Evolutionary conservation across 2,797 vertebrate genomes (phyloP).

Genomic region (Cirrhinus molitorella): DNA sequence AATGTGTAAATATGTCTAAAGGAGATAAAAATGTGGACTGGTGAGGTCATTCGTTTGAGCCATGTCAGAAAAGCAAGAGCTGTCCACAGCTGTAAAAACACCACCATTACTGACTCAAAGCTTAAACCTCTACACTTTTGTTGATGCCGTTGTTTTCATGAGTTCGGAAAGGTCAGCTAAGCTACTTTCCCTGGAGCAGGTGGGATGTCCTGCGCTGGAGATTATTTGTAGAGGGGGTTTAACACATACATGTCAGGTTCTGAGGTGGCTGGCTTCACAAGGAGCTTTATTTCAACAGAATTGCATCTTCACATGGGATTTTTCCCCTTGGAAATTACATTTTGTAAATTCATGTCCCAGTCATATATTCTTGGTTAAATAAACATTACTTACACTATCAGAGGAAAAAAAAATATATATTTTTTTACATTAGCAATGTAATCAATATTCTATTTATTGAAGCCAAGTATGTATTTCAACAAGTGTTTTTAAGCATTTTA

Average conservation of each 20-base stretch:
- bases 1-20: slow-evolving; percentile 52
- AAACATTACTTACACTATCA: too few species aligned
- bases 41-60: slow-evolving; percentile 39
- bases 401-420: too few species aligned
- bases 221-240: slow-evolving; percentile 55
- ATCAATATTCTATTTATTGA: too few species aligned
- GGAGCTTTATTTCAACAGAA: slow-evolving; percentile 11
- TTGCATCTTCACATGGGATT: neutral
- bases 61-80: slow-evolving; percentile 36
- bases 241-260: slow-evolving; percentile 40
- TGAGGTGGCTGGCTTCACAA: slow-evolving; percentile 24
- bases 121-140: slow-evolving; percentile 42
- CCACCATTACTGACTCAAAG: slow-evolving; percentile 58
- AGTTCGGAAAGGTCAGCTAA: slow-evolving; percentile 57
- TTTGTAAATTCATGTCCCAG: too few species aligned
- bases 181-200: slow-evolving; percentile 73
- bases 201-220: slow-evolving; percentile 60
- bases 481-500: too few species aligned
- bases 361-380: too few species aligned
- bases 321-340: neutral
- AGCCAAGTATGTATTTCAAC: too few species aligned
- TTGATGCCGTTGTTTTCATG: slow-evolving; percentile 60
- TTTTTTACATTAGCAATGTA: too few species aligned
- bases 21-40: slow-evolving; percentile 51
- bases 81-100: slow-evolving; percentile 73